Percentiles rank a stretch among this genome's conserved stretches.
These are phyloP conservation scores for Carassius gibelio DNA, from an alignment of 2,113 vertebrate species.

Conservation along the genomic window DNA sequence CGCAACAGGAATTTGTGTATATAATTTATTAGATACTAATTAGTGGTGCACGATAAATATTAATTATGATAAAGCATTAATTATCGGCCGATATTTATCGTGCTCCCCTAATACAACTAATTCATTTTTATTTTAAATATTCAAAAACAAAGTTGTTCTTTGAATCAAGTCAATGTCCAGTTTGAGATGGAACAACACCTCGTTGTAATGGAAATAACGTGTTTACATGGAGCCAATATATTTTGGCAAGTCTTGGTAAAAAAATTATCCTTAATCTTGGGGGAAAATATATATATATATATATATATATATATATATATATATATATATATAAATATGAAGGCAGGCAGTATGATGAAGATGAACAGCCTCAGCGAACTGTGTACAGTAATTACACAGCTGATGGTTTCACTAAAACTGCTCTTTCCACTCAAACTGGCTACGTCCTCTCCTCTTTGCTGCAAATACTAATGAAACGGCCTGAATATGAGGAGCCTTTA, in stretches of 20 bases:
- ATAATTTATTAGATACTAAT: neutral
- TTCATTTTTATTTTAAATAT: too few relatives aligned
- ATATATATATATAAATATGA: neutral
- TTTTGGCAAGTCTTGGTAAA: neutral
- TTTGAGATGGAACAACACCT: neutral
- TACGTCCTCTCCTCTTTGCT: neutral
- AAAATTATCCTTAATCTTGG: neutral
- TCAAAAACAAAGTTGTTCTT: too few relatives aligned
- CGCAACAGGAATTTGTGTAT: neutral
- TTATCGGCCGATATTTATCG: too few relatives aligned
- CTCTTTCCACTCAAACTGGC: neutral
- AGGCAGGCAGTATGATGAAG: constrained; percentile 15
- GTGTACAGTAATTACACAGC: constrained; percentile 41
- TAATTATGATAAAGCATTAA: too few relatives aligned
- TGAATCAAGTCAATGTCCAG: neutral
- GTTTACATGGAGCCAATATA: neutral
- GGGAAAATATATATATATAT: neutral
- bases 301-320: neutral
- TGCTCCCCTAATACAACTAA: too few relatives aligned
- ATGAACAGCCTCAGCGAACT: constrained; percentile 20
- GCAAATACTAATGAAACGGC: neutral
- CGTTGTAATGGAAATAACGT: neutral
- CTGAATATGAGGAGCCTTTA: neutral
- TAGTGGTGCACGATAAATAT: too few relatives aligned
- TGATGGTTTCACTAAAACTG: constrained; percentile 25